Base-by-base conservation (phyloP, 2,797 vertebrate genomes). In the Tangara arthus region DNA sequence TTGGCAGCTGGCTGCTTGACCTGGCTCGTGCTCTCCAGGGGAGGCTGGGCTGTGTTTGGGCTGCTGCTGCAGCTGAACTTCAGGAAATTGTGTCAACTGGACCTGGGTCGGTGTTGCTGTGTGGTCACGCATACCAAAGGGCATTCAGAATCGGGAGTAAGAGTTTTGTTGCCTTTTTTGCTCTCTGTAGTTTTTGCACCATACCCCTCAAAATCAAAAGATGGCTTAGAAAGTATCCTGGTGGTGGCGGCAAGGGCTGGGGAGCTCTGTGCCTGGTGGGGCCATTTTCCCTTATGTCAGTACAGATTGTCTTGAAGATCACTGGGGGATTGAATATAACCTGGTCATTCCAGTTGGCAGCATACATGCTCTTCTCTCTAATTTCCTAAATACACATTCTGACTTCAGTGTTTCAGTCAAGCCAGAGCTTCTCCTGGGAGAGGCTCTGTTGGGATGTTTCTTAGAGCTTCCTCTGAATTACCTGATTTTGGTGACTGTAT, bases 401-500 rank as follows among this genome's bases (percentile, higher is more conserved):
- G 23, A 17, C 27, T 35, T 30, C 17, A 46, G n/a, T 1, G 6
- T 46, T 78, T n/a, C 28, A 27, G 35, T 57, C 2, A 3, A 77
- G 42, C 30, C 32, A 17, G 17, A 13, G 42, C 42, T 73, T 32
- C 44, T 70, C 20, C 32, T 34, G 32, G 41, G 49, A 24, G 16
- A 32, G n/a, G 26, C 50, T 91, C 57, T 52, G 39, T 23, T 0
- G 4, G 60, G 35, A 21, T 57, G 14, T 53, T 56, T 41, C 76
- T 57, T 49, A 20, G 50, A 76, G 60, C 39, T 83, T 63, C 69
- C 47, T 50, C 30, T 63, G 57, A 12, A 12, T 41, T 60, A 28
- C 44, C 41, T 27, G 78, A 3, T 68, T 3, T 4, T 28, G 68
- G 30, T 22, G 17, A 1, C 52, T n/a, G 0, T 34, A 0, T 19